Evolutionary conservation across 2,888 invertebrate species (phyloP), one percentile per base, ranked within the genome.

Genomic region (Heliconius charithonia): DNA sequence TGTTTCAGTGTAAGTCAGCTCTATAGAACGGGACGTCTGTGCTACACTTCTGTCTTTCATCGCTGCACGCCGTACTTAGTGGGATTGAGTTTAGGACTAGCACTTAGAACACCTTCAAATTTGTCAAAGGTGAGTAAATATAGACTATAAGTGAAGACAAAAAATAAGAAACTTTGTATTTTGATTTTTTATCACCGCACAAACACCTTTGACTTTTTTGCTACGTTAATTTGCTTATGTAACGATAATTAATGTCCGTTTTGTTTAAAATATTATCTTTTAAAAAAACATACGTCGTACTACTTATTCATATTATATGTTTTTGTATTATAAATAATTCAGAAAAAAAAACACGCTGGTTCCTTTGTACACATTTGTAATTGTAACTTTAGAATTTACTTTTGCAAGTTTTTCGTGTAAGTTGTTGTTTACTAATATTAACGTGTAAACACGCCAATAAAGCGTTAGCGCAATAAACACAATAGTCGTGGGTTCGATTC

Each of bases 51-150:
- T 27, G 92, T 96, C 1, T 87, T 96, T 6, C 96, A 97, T 81
- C 95, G 97, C 73, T 96, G 96, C 4, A 96, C 97, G 1, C 95
- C 97, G 0, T 97, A 97, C 86, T 87, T 97, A 29, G 91, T 96
- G 72, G 97, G 97, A 3, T 89, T 97, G 6, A 96, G 95, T 4
- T 92, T 96, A 71, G 97, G 97, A 12, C 89, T 96, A 51, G 87
- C 96, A 70, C 90, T 95, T 83, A 95, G 91, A 87, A 96, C 90
- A 73, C 94, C 90, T n/a, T 82, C 88, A 0, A 84, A 85, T 78
- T 89, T 90, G 81, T 91, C 91, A 77, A 94, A 91, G 90, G 95
- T 93, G 13, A 71, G 29, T 56, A 10, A 66, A 65, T 29, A 29
- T 65, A 45, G 16, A 45, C 12, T 13, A 7, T 45, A 45, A 16